phyloP scores from a whole-genome alignment of 2,888 invertebrate species.

The Dromius quadrimaculatus region DNA sequence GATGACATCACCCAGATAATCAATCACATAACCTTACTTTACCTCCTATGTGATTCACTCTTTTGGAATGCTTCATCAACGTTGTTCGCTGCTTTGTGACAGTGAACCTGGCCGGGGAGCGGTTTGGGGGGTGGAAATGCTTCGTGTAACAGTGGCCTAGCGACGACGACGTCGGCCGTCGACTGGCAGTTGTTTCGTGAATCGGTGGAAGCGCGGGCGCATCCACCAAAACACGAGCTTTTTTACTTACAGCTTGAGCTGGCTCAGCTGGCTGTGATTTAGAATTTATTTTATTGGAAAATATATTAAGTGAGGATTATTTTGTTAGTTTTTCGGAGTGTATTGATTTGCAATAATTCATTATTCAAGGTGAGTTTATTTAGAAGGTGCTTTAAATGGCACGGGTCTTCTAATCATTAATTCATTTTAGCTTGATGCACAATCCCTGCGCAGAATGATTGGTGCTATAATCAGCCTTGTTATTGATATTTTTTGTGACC shows the following conservation, averaged over 20 bases:
- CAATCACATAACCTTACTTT: background rate
- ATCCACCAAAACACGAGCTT: background rate
- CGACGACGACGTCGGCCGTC: conserved; percentile 3
- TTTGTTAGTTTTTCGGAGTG: background rate
- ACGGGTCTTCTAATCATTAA: too few species aligned
- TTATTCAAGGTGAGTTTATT: too few species aligned
- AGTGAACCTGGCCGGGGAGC: conserved; percentile 1
- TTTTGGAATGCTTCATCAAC: background rate
- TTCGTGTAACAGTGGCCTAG: background rate
- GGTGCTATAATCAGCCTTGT: too few species aligned
- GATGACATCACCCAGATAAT: background rate
- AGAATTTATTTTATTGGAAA: background rate
- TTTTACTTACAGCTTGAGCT: conserved; percentile 11
- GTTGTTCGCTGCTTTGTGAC: background rate
- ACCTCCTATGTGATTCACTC: background rate
- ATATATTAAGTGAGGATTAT: too few species aligned
- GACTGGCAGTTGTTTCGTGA: conserved; percentile 10
- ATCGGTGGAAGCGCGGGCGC: conserved; percentile 39
- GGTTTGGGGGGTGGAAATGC: background rate
- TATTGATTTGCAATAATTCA: too few species aligned
- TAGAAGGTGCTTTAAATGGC: too few species aligned
- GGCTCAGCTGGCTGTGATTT: conserved; percentile 35
- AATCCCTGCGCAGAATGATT: too few species aligned
- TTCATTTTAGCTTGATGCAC: too few species aligned
- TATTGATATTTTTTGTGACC: too few species aligned